Evolutionary conservation across 2,797 vertebrate genomes (phyloP).

Genomic region (Sebastes melanostomus): DNA sequence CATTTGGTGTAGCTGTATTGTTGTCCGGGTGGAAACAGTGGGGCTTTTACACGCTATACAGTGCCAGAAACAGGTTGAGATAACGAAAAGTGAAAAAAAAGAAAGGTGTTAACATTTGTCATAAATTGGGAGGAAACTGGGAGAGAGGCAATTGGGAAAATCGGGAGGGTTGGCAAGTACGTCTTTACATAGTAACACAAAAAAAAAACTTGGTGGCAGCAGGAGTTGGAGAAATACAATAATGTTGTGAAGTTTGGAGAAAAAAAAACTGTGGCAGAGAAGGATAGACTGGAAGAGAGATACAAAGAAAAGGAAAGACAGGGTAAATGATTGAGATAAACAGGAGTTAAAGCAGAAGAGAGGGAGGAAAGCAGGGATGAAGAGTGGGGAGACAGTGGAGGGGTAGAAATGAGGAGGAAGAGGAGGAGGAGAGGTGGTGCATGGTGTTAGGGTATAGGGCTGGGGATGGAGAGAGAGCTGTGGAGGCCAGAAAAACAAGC

Average conservation of each 20-base stretch:
- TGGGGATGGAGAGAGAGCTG: slow-evolving; percentile 25
- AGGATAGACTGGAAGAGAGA: background rate
- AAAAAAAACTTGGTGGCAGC: background rate
- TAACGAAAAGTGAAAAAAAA: too few relatives aligned
- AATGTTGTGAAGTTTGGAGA: background rate
- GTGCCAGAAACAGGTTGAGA: too few relatives aligned
- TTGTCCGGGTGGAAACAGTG: too few relatives aligned
- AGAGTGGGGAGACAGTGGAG: background rate
- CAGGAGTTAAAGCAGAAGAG: background rate
- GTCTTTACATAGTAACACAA: background rate
- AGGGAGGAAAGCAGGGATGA: background rate
- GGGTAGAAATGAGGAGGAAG: background rate
- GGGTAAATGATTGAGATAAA: background rate
- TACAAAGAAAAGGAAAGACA: background rate
- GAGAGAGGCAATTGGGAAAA: too few relatives aligned
- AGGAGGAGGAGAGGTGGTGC: background rate
- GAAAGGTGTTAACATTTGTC: too few relatives aligned
- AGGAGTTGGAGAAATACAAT: background rate
- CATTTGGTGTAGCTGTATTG: too few relatives aligned
- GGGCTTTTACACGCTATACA: too few relatives aligned
- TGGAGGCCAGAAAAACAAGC: slow-evolving; percentile 71
- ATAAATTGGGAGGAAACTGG: too few relatives aligned
- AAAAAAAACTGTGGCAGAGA: background rate
- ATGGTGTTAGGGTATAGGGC: background rate
- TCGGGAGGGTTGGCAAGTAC: too few relatives aligned